A percentile compares a stretch with the other conserved stretches of the same genome.
Conservation (phyloP, 1,140 invertebrate species). For the Drosophila kohkoa region DNA sequence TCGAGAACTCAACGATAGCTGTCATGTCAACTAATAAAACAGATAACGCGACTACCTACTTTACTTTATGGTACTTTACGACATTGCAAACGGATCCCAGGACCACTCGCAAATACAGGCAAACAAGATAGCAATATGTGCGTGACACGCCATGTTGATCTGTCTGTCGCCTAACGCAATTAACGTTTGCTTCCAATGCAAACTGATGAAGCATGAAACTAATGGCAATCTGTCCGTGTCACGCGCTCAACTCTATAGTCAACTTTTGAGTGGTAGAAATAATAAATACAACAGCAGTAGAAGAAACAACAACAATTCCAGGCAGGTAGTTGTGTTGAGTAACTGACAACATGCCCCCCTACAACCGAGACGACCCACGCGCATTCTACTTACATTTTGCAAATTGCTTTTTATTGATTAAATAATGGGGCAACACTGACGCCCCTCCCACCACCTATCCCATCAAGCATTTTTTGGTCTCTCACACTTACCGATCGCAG, state of each 20-base stretch:
- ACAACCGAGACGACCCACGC: conserved; percentile 52
- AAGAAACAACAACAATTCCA: conserved; percentile 52
- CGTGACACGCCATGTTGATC: conserved; percentile 5
- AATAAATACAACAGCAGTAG: conserved; percentile 46
- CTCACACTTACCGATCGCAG: conserved; percentile 90
- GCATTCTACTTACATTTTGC: conserved; percentile 66
- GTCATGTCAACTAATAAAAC: too few species aligned
- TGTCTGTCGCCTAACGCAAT: too few species aligned
- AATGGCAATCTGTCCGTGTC: conserved; percentile 11
- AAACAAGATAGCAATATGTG: conserved; percentile 7
- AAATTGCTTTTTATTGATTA: conserved; percentile 83
- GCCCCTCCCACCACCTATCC: background rate
- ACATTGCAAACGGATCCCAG: background rate
- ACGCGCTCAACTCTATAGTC: conserved; percentile 30
- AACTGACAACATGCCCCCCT: conserved; percentile 21
- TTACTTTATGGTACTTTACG: background rate
- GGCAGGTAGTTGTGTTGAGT: conserved; percentile 60
- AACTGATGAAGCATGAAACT: background rate
- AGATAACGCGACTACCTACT: conserved; percentile 50
- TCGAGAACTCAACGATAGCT: background rate
- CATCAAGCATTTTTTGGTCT: background rate
- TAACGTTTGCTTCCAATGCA: too few species aligned
- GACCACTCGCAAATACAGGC: conserved; percentile 6
- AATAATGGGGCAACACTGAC: conserved; percentile 50
- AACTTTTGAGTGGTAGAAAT: conserved; percentile 62